Conservation (phyloP, 2,113 vertebrate genomes). For the Amphilophus citrinellus region DNA sequence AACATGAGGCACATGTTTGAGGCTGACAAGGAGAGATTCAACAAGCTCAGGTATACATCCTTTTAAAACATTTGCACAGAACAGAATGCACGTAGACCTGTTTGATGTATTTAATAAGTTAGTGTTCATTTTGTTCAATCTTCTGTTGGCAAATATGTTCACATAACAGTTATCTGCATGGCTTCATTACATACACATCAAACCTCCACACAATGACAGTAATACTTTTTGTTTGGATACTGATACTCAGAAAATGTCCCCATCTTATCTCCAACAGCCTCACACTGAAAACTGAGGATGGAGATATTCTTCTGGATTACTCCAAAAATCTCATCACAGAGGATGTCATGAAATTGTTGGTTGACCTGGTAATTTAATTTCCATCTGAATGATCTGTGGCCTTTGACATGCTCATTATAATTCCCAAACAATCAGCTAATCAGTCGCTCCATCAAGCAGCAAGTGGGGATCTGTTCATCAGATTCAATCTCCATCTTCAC, state of each 20-base stretch:
- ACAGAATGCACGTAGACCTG: neutral
- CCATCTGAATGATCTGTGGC: neutral
- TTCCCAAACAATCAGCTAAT: neutral
- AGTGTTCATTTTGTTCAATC: neutral
- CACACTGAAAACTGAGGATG: constrained; percentile 87
- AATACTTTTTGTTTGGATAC: neutral
- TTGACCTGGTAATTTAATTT: constrained; percentile 87
- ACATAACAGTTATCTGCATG: neutral
- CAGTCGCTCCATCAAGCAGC: neutral
- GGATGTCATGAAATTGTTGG: constrained; percentile 91
- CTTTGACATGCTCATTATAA: neutral
- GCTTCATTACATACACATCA: neutral
- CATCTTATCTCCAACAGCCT: constrained; percentile 77
- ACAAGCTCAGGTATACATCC: constrained; percentile 85
- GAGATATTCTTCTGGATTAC: constrained; percentile 94
- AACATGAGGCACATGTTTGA: constrained; percentile 91
- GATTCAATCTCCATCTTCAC: neutral
- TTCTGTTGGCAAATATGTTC: neutral
- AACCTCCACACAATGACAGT: neutral
- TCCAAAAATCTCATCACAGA: constrained; percentile 96
- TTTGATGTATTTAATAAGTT: neutral
- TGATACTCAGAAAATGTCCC: neutral
- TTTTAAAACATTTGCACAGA: neutral
- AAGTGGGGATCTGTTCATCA: neutral
- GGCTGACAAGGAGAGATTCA: constrained; percentile 87